Percentiles rank a stretch among this genome's conserved stretches.
Conservation (phyloP, 2,888 invertebrate genomes). For the Acanthosepion lycidas region DNA sequence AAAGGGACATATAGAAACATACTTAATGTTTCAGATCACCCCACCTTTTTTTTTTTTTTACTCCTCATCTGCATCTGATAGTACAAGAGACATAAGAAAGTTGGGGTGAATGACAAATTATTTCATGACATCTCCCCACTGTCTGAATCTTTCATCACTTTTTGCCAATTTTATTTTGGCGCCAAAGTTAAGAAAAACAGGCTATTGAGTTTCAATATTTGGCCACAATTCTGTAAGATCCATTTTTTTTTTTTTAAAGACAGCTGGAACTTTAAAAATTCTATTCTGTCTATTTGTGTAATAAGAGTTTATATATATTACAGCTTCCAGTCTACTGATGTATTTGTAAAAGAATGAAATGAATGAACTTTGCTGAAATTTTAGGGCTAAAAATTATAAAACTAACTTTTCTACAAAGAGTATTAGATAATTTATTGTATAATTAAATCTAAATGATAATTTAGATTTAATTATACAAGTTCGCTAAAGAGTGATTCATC, state of each 20-base stretch:
- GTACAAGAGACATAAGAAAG: not conserved
- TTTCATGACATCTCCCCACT: not conserved
- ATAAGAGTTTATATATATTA: no score
- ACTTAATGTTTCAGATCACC: no score
- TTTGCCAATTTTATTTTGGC: slow-evolving; percentile 2
- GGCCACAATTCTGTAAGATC: not conserved
- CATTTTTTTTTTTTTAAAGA: not conserved
- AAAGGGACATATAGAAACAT: not conserved
- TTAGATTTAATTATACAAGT: no score
- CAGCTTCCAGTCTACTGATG: no score
- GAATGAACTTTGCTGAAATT: no score
- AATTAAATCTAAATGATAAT: no score
- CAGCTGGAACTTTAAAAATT: not conserved
- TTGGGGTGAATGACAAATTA: no score
- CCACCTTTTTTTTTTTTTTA: not conserved
- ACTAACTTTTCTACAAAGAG: no score
- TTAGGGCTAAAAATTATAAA: no score
- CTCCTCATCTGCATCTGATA: not conserved
- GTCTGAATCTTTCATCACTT: not conserved
- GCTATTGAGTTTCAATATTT: not conserved
- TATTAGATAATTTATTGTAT: no score
- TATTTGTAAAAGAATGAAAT: no score
- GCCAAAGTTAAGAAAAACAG: not conserved
- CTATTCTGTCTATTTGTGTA: not conserved
- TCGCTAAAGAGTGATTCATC: no score